These are phyloP conservation scores for Stenoptilia bipunctidactyla DNA, from an alignment of 2,888 invertebrate genomes.

Conservation along the genomic window DNA sequence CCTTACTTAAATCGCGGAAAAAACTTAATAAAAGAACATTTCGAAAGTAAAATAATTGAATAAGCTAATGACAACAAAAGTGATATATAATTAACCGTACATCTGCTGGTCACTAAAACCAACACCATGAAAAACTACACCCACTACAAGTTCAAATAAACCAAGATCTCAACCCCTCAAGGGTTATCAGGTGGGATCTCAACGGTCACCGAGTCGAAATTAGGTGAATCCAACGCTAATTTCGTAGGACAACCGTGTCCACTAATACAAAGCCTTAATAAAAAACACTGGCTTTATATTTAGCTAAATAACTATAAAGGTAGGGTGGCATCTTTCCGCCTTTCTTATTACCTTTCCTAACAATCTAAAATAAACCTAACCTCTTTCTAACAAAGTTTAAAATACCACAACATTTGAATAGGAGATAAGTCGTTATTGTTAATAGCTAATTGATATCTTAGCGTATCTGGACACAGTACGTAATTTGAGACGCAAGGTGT, in stretches of 20 bases:
- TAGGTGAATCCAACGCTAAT: conserved; percentile 38
- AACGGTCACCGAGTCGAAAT: conserved; percentile 37
- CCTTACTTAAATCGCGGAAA: too few relatives aligned
- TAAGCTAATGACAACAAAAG: not conserved
- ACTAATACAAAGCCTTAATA: conserved; percentile 40
- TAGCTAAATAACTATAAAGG: conserved; percentile 56
- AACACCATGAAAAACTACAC: conserved; percentile 23
- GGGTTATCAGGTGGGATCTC: conserved; percentile 41
- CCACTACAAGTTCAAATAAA: not conserved
- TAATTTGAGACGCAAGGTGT: conserved; percentile 56
- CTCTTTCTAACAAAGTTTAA: rapidly evolving
- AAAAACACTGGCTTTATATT: conserved; percentile 50
- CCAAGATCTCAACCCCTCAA: conserved; percentile 16
- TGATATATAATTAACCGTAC: not conserved
- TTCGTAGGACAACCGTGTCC: conserved; percentile 62
- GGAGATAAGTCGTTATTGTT: conserved; percentile 21
- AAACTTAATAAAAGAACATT: too few relatives aligned
- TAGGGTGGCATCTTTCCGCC: conserved; percentile 55
- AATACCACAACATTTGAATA: conserved; percentile 5
- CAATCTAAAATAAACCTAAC: conserved; percentile 12
- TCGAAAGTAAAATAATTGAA: not conserved
- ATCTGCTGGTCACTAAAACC: conserved; percentile 14
- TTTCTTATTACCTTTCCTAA: conserved; percentile 16
- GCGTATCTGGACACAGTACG: conserved; percentile 40
- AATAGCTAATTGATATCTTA: conserved; percentile 45